phyloP scores from a whole-genome alignment of 2,797 vertebrate species.

The Gobionotothen gibberifrons region DNA sequence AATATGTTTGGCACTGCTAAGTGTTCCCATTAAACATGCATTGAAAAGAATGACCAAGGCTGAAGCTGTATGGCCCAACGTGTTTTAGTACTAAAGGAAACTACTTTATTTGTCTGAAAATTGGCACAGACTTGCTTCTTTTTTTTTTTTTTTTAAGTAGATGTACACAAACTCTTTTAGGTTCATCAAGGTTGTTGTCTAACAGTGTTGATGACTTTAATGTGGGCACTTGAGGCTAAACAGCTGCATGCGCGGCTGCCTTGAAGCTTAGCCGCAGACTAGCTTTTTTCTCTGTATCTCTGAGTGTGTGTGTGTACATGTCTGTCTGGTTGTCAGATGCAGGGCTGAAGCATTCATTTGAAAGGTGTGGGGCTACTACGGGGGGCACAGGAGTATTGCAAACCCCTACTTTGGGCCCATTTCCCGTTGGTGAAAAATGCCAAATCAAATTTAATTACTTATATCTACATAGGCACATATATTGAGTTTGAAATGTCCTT shows the following conservation, averaged over 20 bases:
- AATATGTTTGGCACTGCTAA: slow-evolving; percentile 17
- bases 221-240: slow-evolving; percentile 35
- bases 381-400: too few relatives aligned
- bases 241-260: slow-evolving; percentile 13
- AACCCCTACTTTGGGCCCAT: too few relatives aligned
- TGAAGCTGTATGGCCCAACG: slow-evolving; percentile 10
- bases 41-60: slow-evolving; percentile 9
- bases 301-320: slow-evolving; percentile 9
- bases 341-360: too few relatives aligned
- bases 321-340: too few relatives aligned
- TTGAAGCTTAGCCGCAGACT: slow-evolving; percentile 33
- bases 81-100: slow-evolving; percentile 26
- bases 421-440: too few relatives aligned
- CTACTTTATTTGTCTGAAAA: slow-evolving; percentile 23
- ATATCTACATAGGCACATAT: too few relatives aligned
- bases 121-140: slow-evolving; percentile 6
- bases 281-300: slow-evolving; percentile 6
- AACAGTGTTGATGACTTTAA: slow-evolving; percentile 35
- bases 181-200: slow-evolving; percentile 42
- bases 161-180: slow-evolving; percentile 26
- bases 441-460: too few relatives aligned
- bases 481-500: too few relatives aligned
- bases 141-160: slow-evolving; percentile 11
- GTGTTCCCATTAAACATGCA: slow-evolving; percentile 9
- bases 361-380: too few relatives aligned